Conservation (phyloP, 2,888 invertebrate species). For the Drosophila niveifrons region DNA sequence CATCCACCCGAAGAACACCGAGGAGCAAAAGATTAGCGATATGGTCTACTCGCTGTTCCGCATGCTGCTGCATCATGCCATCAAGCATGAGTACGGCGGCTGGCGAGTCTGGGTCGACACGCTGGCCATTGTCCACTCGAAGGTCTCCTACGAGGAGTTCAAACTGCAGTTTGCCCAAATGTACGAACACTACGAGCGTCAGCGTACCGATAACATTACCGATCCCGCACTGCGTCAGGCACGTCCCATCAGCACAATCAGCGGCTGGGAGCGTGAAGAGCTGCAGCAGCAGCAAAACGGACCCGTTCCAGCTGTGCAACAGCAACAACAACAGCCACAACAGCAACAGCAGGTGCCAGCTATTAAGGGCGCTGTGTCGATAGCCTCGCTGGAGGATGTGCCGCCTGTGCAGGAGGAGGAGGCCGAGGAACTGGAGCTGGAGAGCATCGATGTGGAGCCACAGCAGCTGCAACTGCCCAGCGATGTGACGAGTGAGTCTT, state of each 20-base stretch:
- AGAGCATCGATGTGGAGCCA: conserved; percentile 54
- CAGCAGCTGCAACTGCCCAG: conserved; percentile 44
- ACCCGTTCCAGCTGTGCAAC: conserved; percentile 51
- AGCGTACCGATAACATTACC: conserved; percentile 97
- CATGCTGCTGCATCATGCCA: conserved; percentile 99
- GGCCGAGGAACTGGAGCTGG: conserved; percentile 49
- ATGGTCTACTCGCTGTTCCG: conserved; percentile 99
- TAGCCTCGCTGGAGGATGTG: conserved; percentile 82
- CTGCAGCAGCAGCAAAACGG: conserved; percentile 79
- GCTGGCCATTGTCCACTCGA: conserved; percentile 99
- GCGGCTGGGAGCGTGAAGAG: conserved; percentile 94
- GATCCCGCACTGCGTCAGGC: conserved; percentile 97
- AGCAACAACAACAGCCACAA: conserved; percentile 42
- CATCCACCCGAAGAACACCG: conserved; percentile 97
- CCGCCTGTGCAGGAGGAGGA: conserved; percentile 75
- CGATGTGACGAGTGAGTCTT: conserved; percentile 23
- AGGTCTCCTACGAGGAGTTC: conserved; percentile 99
- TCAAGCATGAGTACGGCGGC: conserved; percentile 99
- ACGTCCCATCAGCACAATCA: conserved; percentile 97
- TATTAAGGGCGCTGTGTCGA: conserved; percentile 61
- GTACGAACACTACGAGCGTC: conserved; percentile 98
- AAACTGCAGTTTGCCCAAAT: conserved; percentile 98
- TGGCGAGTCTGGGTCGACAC: conserved; percentile 99
- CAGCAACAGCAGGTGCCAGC: conserved; percentile 51
- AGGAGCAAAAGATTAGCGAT: conserved; percentile 98